These are phyloP conservation scores for Lysandra bellargus DNA, from an alignment of 2,888 invertebrate species.

Conservation along the genomic window DNA sequence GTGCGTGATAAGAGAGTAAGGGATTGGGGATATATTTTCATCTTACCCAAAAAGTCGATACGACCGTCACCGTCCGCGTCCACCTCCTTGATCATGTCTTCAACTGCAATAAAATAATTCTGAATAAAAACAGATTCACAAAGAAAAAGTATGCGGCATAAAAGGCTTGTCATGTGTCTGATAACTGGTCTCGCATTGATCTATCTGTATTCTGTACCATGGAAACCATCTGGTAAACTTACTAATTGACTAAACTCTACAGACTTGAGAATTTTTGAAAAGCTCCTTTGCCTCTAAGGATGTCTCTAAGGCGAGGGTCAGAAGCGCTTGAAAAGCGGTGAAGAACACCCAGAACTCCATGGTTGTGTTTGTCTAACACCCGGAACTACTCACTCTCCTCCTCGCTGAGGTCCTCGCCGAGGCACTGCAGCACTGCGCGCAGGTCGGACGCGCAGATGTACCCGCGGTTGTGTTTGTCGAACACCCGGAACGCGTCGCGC, in stretches of 20 bases:
- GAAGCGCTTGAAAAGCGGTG: too few relatives aligned
- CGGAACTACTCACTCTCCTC: conserved; percentile 88
- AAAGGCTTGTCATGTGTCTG: too few relatives aligned
- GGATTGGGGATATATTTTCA: conserved; percentile 34
- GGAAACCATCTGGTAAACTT: too few relatives aligned
- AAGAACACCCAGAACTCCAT: too few relatives aligned
- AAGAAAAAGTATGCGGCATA: too few relatives aligned
- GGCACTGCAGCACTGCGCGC: conserved; percentile 91
- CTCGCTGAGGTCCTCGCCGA: conserved; percentile 93
- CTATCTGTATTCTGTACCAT: too few relatives aligned
- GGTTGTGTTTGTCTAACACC: neutral
- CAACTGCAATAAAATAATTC: conserved; percentile 83
- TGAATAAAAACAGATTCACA: neutral
- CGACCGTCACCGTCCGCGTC: conserved; percentile 96
- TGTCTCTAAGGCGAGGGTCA: too few relatives aligned
- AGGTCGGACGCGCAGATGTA: conserved; percentile 94
- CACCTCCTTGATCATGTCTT: conserved; percentile 98
- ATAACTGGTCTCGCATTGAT: too few relatives aligned
- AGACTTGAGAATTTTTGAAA: too few relatives aligned
- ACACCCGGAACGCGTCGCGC: conserved; percentile 92
- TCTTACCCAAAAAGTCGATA: conserved; percentile 93
- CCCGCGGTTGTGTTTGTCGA: conserved; percentile 95
- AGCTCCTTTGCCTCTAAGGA: too few relatives aligned
- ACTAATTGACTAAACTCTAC: too few relatives aligned
- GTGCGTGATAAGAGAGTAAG: too few relatives aligned